Evolutionary conservation across 2,797 vertebrate genomes (phyloP), one percentile per base, ranked within the genome.

Genomic region (Mastacembelus armatus): DNA sequence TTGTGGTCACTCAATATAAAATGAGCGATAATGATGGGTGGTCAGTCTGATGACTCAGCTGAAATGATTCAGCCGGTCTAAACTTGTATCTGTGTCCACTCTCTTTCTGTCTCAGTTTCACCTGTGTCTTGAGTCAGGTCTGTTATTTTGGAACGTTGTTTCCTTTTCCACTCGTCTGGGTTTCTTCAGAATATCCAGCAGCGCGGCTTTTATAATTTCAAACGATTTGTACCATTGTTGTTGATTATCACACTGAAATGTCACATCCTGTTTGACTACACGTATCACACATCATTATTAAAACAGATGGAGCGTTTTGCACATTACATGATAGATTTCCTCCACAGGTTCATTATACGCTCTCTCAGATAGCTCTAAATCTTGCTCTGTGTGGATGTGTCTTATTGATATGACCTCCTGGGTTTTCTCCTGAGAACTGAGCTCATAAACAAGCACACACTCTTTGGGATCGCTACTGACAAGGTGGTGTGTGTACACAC

Each of bases 401-500:
- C 50, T 77, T 79, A 71, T 78, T 80, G 75, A 82, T 70, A 36
- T 68, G 76, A 75, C 69, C 67, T 66, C 21, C 33, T 18, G 14
- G 18, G 47, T 32, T 72, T 12, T 44, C 29, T 47, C 38, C 11
- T 33, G 45, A 63, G 61, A 76, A 69, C 62, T 33, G 45, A 9
- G 4, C 64, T 60, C 54, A 48, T 49, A 74, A 61, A 66, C 60
- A 59, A 38, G 1, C 51, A n/a, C 63, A 67, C 66, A 47, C 55
- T 47, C 65, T 64, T 54, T 51, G 66, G n/a, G 74, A 84, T 83
- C 63, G 48, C 60, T 32, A 22, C 68, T 63, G 81, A 79, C 73
- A 72, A 69, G 65, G 36, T 67, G 83, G 85, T 88, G 77, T 83
- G 81, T 84, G 75, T 85, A 79, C 83, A 76, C 69, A 76, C 69